A percentile compares a stretch with the other conserved stretches of the same genome.
Conservation (phyloP, 2,888 invertebrate genomes). For the Cephus pulcher region DNA sequence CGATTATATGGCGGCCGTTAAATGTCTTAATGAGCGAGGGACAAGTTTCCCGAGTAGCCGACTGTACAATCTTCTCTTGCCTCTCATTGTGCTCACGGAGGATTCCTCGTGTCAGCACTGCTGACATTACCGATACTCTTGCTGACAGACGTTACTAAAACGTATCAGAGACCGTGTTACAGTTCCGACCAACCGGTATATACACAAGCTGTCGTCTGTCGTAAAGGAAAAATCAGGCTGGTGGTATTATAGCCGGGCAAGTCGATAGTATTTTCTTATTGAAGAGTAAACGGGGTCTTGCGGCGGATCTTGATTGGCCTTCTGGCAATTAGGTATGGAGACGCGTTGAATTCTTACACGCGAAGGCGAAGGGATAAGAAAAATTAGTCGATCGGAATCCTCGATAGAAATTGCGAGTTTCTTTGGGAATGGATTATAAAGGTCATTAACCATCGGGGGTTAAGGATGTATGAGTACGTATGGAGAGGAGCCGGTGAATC, state of each 20-base stretch:
- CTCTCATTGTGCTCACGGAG: background rate
- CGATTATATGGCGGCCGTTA: constrained; percentile 58
- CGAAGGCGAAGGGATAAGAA: constrained; percentile 1
- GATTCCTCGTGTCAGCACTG: background rate
- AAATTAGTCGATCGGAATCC: constrained; percentile 4
- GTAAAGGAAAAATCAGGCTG: background rate
- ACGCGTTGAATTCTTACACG: constrained; percentile 12
- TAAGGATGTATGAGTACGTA: background rate
- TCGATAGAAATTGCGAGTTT: constrained; percentile 9
- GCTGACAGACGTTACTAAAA: background rate
- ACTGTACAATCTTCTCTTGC: constrained; percentile 24
- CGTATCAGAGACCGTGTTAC: background rate
- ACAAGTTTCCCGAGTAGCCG: constrained; percentile 41
- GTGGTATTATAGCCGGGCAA: background rate
- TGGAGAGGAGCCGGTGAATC: constrained; percentile 14
- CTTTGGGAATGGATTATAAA: background rate
- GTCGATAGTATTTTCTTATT: background rate
- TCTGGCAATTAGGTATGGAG: background rate
- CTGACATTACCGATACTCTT: background rate
- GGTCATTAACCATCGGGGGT: background rate
- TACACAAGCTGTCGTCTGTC: background rate
- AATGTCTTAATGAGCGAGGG: constrained; percentile 58
- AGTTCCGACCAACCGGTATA: background rate
- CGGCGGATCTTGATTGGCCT: background rate
- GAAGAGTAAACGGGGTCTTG: background rate